Evolutionary conservation across 1,140 invertebrate species (phyloP).

Genomic region (Zaprionus nigranus): DNA sequence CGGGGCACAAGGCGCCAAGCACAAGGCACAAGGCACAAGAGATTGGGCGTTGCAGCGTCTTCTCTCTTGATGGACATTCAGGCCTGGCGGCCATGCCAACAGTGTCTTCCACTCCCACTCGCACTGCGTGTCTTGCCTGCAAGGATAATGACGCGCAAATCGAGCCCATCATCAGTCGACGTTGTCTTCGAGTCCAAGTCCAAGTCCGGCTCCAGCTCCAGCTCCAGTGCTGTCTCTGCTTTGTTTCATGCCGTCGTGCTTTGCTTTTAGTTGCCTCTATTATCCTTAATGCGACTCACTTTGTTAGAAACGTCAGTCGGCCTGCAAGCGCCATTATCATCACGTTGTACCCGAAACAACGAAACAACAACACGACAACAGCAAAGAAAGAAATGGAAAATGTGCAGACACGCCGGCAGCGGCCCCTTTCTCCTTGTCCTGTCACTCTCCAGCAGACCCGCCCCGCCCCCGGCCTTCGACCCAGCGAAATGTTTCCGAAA

Average conservation of each 20-base stretch:
- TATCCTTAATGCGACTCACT: constrained; percentile 83
- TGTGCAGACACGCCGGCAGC: constrained; percentile 71
- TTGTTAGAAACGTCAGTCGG: constrained; percentile 82
- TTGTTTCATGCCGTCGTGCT: constrained; percentile 74
- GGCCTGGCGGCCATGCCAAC: constrained; percentile 54
- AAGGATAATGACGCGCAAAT: constrained; percentile 81
- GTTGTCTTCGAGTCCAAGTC: constrained; percentile 3
- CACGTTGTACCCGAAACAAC: constrained; percentile 45
- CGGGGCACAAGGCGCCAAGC: not conserved
- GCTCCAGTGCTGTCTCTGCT: constrained; percentile 52
- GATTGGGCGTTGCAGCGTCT: constrained; percentile 71
- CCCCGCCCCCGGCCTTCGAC: constrained; percentile 4
- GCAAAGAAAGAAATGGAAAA: constrained; percentile 63
- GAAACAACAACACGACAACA: constrained; percentile 8
- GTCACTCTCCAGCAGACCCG: constrained; percentile 4
- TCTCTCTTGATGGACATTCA: constrained; percentile 71
- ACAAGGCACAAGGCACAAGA: constrained; percentile 26
- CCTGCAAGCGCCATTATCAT: constrained; percentile 81
- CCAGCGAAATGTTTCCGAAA: constrained; percentile 49
- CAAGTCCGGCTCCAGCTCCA: not conserved
- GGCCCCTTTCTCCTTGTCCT: constrained; percentile 3
- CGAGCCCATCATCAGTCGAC: constrained; percentile 46
- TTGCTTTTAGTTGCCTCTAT: constrained; percentile 80
- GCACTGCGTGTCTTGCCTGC: constrained; percentile 23
- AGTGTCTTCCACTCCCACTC: not conserved